Percentiles rank a stretch among this genome's conserved stretches.
phyloP scores from a whole-genome alignment of 2,888 invertebrate genomes.

The Ypsolopha sequella region DNA sequence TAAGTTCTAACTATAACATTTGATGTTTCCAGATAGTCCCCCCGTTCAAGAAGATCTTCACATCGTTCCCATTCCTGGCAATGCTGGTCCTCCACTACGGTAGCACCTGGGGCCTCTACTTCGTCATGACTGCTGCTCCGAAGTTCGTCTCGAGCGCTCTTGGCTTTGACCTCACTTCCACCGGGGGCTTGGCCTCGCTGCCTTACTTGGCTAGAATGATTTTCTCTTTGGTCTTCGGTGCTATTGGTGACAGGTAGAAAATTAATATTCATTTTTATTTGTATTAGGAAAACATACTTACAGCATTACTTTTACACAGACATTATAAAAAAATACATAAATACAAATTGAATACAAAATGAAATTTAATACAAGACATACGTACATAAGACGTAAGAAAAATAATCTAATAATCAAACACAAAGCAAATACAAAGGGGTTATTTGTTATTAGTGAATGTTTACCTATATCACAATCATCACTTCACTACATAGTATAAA shows the following conservation, averaged over 20 bases:
- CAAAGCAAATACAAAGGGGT: no score
- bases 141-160: constrained; percentile 80
- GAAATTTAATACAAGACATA: no score
- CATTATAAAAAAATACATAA: no score
- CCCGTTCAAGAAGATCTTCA: constrained; percentile 73
- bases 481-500: no score
- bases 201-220: constrained; percentile 80
- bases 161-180: constrained; percentile 78
- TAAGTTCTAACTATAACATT: not conserved
- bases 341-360: no score
- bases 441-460: no score
- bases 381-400: no score
- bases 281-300: not conserved
- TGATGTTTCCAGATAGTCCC: constrained; percentile 66
- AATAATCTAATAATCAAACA: no score
- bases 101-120: constrained; percentile 81
- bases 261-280: not conserved
- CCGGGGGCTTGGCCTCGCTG: constrained; percentile 76
- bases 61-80: constrained; percentile 78
- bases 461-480: no score
- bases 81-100: constrained; percentile 79
- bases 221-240: constrained; percentile 79
- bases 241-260: constrained; percentile 72
- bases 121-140: constrained; percentile 81
- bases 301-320: no score